Conservation (phyloP, 2,113 vertebrate genomes). For the Madoqua kirkii region DNA sequence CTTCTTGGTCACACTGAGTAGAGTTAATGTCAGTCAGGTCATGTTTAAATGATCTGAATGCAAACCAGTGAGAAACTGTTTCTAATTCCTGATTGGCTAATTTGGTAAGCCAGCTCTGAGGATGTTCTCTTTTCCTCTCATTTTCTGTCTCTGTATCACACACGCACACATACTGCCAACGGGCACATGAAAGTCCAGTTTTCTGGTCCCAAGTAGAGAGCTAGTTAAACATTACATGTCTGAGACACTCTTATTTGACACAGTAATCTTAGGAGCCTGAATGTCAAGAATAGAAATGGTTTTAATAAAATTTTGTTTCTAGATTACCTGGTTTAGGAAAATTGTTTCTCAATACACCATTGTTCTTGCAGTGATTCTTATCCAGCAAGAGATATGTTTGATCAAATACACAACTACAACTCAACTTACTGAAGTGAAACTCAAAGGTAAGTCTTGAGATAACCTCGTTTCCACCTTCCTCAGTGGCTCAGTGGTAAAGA, state of each 20-base stretch:
- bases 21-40: neutral
- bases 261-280: neutral
- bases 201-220: neutral
- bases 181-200: neutral
- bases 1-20: neutral
- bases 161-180: neutral
- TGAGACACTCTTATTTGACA: neutral
- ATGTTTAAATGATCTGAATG: neutral
- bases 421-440: neutral
- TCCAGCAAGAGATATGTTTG: neutral
- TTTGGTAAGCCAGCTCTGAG: neutral
- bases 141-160: neutral
- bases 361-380: neutral
- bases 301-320: slow-evolving; percentile 19
- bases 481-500: neutral
- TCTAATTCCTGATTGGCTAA: neutral
- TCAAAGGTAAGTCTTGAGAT: neutral
- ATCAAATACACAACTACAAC: neutral
- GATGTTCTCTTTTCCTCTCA: neutral
- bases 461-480: neutral
- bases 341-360: neutral
- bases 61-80: neutral
- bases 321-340: neutral
- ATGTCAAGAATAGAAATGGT: neutral
- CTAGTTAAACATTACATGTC: neutral